Evolutionary conservation across 2,797 vertebrate genomes (phyloP).

Genomic region (Acipenser ruthenus): DNA sequence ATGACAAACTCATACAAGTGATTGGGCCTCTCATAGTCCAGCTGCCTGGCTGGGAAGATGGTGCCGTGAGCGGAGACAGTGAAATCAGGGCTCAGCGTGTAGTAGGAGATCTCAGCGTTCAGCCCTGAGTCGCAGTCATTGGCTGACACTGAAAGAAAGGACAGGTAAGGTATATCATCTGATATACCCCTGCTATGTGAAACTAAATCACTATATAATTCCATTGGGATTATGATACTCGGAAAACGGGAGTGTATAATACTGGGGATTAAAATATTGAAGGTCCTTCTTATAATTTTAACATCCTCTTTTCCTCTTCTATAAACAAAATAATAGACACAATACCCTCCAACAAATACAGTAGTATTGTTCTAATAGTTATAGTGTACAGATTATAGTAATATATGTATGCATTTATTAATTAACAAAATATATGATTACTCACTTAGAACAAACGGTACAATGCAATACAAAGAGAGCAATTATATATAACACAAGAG

Average conservation of each 20-base stretch:
- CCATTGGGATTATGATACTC: not conserved
- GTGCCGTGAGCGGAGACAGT: slow-evolving; percentile 71
- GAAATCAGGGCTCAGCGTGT: slow-evolving; percentile 75
- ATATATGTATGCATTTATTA: not conserved
- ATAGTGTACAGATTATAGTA: not conserved
- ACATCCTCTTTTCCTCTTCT: not conserved
- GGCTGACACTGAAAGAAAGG: slow-evolving; percentile 61
- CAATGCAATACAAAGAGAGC: not conserved
- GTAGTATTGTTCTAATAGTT: not conserved
- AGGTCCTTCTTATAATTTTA: not conserved
- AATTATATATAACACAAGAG: no score
- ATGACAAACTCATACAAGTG: slow-evolving; percentile 83
- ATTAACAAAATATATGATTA: not conserved
- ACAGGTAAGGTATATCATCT: slow-evolving; percentile 11
- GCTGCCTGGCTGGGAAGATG: slow-evolving; percentile 61
- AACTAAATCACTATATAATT: not conserved
- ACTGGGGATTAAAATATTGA: not conserved
- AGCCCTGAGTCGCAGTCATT: slow-evolving; percentile 75
- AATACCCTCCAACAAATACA: no score
- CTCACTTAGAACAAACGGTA: not conserved
- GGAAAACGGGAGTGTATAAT: not conserved
- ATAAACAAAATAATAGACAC: no score
- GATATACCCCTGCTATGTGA: not conserved
- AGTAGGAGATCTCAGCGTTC: slow-evolving; percentile 73
- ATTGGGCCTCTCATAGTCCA: slow-evolving; percentile 73